Conservation (phyloP, 2,113 vertebrate species). For the Rhegmatorhina hoffmannsi region DNA sequence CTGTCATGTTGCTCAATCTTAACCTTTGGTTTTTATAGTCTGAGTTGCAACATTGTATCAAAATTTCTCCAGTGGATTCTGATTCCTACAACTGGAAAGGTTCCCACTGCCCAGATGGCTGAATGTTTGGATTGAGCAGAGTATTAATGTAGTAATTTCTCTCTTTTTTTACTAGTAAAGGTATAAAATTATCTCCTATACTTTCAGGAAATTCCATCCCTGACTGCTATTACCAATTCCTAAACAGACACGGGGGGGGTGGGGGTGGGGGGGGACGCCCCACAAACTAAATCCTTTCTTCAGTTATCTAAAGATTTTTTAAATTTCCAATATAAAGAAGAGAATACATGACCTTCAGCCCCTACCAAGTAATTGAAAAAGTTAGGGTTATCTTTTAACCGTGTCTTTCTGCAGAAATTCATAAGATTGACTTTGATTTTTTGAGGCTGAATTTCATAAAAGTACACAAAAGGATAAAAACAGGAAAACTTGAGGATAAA, state of each 20-base stretch:
- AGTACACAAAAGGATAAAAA: background rate
- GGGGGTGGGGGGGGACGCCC: fast-evolving
- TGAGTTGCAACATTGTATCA: background rate
- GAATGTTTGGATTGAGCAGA: background rate
- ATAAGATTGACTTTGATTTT: background rate
- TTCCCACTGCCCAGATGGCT: background rate
- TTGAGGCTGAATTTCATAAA: background rate
- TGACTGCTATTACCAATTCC: background rate
- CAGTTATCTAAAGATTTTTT: background rate
- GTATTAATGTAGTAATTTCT: background rate
- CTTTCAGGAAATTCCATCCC: background rate
- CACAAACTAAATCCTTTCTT: background rate
- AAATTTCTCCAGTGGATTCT: background rate
- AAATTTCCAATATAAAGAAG: background rate
- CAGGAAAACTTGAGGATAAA: background rate
- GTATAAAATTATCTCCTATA: background rate
- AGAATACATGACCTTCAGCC: background rate
- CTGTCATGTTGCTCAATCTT: background rate
- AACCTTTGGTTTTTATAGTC: background rate
- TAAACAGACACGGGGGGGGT: background rate
- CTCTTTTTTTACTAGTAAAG: background rate
- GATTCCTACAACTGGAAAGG: background rate
- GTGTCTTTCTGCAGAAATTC: background rate
- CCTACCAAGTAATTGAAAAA: background rate
- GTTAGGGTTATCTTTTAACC: background rate